Evolutionary conservation across 2,113 vertebrate species (phyloP).

Genomic region (Acrocephalus arundinaceus): DNA sequence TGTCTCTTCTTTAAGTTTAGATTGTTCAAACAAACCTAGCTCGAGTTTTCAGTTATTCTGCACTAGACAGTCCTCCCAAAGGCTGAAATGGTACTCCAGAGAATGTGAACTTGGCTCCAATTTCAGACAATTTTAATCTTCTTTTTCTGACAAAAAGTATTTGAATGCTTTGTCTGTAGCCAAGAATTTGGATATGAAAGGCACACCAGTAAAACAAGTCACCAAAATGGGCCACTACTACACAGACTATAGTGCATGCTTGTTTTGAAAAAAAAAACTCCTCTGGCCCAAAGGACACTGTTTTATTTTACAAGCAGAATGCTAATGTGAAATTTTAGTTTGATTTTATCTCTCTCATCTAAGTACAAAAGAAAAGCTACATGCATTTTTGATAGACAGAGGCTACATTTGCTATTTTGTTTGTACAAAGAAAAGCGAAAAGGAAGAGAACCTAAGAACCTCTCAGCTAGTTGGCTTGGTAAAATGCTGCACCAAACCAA

Average conservation of each 20-base stretch:
- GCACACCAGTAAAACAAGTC: conserved; percentile 48
- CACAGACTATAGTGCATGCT: background rate
- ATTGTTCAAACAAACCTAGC: conserved; percentile 66
- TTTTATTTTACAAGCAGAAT: conserved; percentile 34
- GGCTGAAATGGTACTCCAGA: conserved; percentile 48
- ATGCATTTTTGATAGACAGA: conserved; percentile 57
- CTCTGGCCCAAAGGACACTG: background rate
- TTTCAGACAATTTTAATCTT: conserved; percentile 50
- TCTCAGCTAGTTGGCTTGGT: background rate
- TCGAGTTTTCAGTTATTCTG: conserved; percentile 38
- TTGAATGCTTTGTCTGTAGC: conserved; percentile 29
- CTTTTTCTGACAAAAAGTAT: conserved; percentile 29
- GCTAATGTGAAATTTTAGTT: conserved; percentile 45
- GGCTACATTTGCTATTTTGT: conserved; percentile 31
- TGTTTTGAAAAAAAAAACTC: background rate
- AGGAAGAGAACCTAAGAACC: conserved; percentile 14
- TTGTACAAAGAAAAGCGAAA: conserved; percentile 27
- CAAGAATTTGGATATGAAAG: conserved; percentile 47
- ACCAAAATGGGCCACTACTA: background rate
- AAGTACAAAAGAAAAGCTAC: conserved; percentile 53
- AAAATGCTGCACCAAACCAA: conserved; percentile 10
- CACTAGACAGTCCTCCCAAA: background rate
- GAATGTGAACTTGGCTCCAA: conserved; percentile 47
- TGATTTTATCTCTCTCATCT: conserved; percentile 42
- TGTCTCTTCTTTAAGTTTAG: conserved; percentile 66